Evolutionary conservation across 2,797 vertebrate genomes (phyloP).

Genomic region (Oreortyx pictus): DNA sequence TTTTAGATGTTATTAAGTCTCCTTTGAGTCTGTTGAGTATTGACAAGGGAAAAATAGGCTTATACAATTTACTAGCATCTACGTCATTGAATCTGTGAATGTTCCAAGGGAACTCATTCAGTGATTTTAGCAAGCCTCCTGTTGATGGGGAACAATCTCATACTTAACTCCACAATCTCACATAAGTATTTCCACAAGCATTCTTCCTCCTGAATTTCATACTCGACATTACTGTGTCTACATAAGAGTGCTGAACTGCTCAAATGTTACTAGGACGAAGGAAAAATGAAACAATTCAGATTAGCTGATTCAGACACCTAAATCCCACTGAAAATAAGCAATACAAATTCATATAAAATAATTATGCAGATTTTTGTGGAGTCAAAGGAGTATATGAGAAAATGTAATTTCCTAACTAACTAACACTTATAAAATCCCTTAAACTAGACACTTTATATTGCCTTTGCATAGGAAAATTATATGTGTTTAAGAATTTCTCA

Average conservation of each 20-base stretch:
- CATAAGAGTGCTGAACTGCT: not conserved
- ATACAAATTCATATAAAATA: not conserved
- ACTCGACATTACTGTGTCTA: not conserved
- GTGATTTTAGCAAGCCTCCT: not conserved
- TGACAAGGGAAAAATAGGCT: not conserved
- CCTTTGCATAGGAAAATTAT: not conserved
- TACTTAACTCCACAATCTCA: not conserved
- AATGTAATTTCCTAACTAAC: not conserved
- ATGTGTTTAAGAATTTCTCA: not conserved
- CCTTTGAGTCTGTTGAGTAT: not conserved
- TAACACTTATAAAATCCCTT: not conserved
- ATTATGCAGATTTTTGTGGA: not conserved
- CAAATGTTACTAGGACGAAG: not conserved
- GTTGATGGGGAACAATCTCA: not conserved
- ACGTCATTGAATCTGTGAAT: not conserved
- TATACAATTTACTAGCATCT: not conserved
- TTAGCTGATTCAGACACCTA: not conserved
- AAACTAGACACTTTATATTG: not conserved
- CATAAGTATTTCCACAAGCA: not conserved
- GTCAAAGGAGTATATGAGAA: not conserved
- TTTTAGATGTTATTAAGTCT: not conserved
- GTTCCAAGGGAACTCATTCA: not conserved
- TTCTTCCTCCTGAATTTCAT: not conserved
- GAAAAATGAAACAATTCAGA: not conserved
- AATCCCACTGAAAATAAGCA: not conserved